Percentiles rank a stretch among this genome's conserved stretches.
phyloP scores from a whole-genome alignment of 1,140 invertebrate genomes.

The Epicauta chinensis region DNA sequence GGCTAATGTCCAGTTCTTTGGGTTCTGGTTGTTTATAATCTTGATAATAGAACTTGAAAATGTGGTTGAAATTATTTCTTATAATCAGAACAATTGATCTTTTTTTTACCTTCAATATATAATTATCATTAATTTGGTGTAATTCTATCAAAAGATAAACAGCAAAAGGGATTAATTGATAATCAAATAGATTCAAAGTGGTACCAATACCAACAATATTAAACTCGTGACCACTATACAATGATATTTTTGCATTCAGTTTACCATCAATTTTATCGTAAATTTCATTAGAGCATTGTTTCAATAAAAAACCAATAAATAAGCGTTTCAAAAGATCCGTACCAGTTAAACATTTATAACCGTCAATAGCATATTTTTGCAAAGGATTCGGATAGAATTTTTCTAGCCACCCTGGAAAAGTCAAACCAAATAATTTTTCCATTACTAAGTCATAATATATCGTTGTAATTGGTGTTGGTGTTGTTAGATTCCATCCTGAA shows the following conservation, averaged over 20 bases:
- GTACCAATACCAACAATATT: conserved; percentile 60
- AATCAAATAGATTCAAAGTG: conserved; percentile 57
- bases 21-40: conserved; percentile 24
- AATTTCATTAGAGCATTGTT: conserved; percentile 56
- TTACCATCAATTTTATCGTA: conserved; percentile 44
- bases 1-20: too few relatives aligned
- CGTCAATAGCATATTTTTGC: conserved; percentile 14
- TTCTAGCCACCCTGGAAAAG: conserved; percentile 57
- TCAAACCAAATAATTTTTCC: conserved; percentile 35
- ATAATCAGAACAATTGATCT: too few relatives aligned
- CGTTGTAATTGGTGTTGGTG: conserved; percentile 22
- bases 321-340: conserved; percentile 5
- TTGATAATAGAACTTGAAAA: conserved; percentile 36
- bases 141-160: conserved; percentile 39
- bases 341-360: not conserved
- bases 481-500: conserved; percentile 28
- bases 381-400: conserved; percentile 51
- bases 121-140: conserved; percentile 22
- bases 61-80: too few relatives aligned
- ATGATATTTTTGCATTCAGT: conserved; percentile 53
- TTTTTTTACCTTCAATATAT: conserved; percentile 21
- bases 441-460: conserved; percentile 16
- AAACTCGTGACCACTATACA: conserved; percentile 68
- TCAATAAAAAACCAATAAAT: conserved; percentile 45
- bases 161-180: conserved; percentile 54